phyloP scores from a whole-genome alignment of 2,888 invertebrate species.

The Orthosia cruda region DNA sequence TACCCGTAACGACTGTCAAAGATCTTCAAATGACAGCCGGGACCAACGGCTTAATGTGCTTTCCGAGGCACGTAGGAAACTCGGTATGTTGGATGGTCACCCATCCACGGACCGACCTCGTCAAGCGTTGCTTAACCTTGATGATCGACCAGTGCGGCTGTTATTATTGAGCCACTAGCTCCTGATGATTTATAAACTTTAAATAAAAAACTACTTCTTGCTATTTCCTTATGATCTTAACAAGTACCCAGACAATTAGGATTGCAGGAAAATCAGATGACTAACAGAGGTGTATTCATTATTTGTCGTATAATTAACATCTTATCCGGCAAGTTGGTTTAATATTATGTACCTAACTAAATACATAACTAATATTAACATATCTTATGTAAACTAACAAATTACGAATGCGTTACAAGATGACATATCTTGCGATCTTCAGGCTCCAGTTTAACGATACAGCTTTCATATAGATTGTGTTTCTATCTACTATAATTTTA shows the following conservation, averaged over 20 bases:
- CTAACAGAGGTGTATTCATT: conserved; percentile 35
- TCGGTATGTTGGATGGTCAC: too few species aligned
- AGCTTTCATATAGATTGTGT: not conserved
- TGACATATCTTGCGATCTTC: conserved; percentile 2
- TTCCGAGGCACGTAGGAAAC: too few species aligned
- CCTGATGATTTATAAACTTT: conserved; percentile 11
- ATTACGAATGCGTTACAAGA: conserved; percentile 19
- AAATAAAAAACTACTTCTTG: conserved; percentile 14
- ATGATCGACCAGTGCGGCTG: too few species aligned
- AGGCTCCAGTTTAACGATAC: too few species aligned
- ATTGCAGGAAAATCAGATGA: conserved; percentile 51
- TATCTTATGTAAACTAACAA: conserved; percentile 39
- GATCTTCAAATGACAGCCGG: too few species aligned
- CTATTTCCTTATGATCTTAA: conserved; percentile 41
- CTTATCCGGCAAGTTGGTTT: conserved; percentile 35
- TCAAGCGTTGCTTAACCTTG: too few species aligned
- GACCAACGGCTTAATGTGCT: too few species aligned
- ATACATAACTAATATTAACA: conserved; percentile 32
- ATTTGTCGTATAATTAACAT: conserved; percentile 56
- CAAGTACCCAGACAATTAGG: conserved; percentile 21
- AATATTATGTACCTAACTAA: conserved; percentile 39
- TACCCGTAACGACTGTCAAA: too few species aligned
- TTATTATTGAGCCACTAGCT: too few species aligned
- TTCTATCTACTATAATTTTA: too few species aligned
- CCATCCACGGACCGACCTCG: too few species aligned